A percentile compares a stretch with the other conserved stretches of the same genome.
phyloP scores from a whole-genome alignment of 2,113 vertebrate species.

The Anolis sagrei region DNA sequence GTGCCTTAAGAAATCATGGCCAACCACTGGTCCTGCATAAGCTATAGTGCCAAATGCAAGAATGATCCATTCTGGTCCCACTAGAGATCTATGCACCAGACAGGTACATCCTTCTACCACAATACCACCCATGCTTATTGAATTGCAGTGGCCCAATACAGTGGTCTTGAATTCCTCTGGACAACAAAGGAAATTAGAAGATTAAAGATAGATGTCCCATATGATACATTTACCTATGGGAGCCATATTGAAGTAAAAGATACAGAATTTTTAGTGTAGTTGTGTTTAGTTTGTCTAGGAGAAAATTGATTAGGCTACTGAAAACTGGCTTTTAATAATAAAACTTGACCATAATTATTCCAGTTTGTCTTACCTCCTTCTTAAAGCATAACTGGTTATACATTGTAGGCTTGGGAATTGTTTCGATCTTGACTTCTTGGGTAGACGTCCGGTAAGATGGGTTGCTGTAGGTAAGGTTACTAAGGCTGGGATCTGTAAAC shows the following conservation, averaged over 20 bases:
- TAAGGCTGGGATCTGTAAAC: constrained; percentile 91
- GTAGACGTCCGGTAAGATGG: constrained; percentile 97
- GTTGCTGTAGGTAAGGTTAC: constrained; percentile 97
- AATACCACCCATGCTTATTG: neutral
- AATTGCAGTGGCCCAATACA: neutral
- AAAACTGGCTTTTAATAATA: constrained; percentile 6
- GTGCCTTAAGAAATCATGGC: constrained; percentile 40
- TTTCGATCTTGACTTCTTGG: constrained; percentile 97
- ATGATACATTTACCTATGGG: neutral
- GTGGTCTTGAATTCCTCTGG: neutral
- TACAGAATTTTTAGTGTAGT: neutral
- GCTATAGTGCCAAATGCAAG: constrained; percentile 16
- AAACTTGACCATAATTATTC: neutral
- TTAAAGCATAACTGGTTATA: constrained; percentile 97
- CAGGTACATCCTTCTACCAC: neutral
- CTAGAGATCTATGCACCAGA: neutral
- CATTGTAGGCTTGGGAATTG: constrained; percentile 89
- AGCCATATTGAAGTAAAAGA: neutral
- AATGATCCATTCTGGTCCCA: neutral
- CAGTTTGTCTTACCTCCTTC: constrained; percentile 87
- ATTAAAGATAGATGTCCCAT: neutral
- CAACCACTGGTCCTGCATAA: constrained; percentile 27
- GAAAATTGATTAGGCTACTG: constrained; percentile 6
- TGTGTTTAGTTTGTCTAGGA: neutral
- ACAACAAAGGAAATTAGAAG: constrained; percentile 11